phyloP scores from a whole-genome alignment of 1,140 invertebrate genomes.

The Maconellicoccus hirsutus region DNA sequence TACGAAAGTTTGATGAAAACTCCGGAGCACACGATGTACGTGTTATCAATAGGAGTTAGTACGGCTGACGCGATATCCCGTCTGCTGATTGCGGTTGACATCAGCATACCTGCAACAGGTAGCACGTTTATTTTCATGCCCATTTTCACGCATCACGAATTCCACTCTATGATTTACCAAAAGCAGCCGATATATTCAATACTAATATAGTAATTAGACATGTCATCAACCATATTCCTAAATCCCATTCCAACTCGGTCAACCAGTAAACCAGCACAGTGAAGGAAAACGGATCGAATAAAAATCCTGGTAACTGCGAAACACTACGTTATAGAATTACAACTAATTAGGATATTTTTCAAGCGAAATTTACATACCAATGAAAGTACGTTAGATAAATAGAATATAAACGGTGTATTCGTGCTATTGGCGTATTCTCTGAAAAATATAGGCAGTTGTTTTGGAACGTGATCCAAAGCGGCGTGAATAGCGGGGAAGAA shows the following conservation, averaged over 20 bases:
- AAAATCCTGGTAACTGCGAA: conserved; percentile 4
- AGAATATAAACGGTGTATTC: conserved; percentile 60
- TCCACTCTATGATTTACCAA: background rate
- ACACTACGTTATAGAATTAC: too few relatives aligned
- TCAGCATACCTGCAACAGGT: background rate
- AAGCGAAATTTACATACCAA: conserved; percentile 47
- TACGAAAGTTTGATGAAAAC: conserved; percentile 12
- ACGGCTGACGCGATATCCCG: background rate
- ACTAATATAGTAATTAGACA: background rate
- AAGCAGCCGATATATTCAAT: background rate
- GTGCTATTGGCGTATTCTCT: conserved; percentile 64
- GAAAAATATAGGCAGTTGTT: conserved; percentile 61
- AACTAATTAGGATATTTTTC: background rate
- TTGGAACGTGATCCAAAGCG: conserved; percentile 62
- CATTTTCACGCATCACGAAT: too few relatives aligned
- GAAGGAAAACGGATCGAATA: background rate
- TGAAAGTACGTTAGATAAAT: conserved; percentile 57
- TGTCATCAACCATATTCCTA: background rate
- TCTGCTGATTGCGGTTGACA: background rate
- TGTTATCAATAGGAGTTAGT: conserved; percentile 7
- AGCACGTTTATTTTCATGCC: too few relatives aligned
- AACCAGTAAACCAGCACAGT: background rate
- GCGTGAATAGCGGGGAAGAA: conserved; percentile 78
- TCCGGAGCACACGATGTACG: background rate
- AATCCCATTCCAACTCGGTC: background rate